These are phyloP conservation scores for Megalops atlanticus DNA, from an alignment of 2,113 vertebrate genomes.

Conservation along the genomic window DNA sequence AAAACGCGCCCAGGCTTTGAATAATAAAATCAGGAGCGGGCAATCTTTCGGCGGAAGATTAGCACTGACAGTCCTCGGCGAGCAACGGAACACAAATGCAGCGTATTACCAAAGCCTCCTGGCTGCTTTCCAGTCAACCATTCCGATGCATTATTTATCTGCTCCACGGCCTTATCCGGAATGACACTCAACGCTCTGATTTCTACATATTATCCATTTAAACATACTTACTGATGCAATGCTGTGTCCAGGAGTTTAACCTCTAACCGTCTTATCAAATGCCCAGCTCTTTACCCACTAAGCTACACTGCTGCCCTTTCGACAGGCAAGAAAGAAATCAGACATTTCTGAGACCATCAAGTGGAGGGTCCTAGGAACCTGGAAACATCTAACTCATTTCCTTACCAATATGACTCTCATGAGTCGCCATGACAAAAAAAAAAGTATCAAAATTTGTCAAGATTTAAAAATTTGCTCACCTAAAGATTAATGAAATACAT, in stretches of 20 bases:
- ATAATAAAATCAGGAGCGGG: background rate
- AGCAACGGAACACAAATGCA: background rate
- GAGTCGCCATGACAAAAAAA: too few relatives aligned
- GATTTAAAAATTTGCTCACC: too few relatives aligned
- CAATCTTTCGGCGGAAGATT: background rate
- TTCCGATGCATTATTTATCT: background rate
- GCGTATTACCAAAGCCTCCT: background rate
- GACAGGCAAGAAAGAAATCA: background rate
- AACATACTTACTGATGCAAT: background rate
- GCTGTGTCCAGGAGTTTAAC: background rate
- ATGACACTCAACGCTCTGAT: background rate
- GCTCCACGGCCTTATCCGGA: background rate
- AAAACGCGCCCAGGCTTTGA: background rate
- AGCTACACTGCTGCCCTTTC: background rate
- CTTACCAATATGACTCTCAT: too few relatives aligned
- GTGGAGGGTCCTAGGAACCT: background rate
- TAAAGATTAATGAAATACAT: too few relatives aligned
- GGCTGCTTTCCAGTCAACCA: background rate
- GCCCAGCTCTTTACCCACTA: too few relatives aligned
- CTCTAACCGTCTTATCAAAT: background rate
- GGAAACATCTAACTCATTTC: too few relatives aligned
- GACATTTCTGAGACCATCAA: background rate
- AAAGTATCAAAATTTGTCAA: too few relatives aligned
- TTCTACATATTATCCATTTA: background rate
- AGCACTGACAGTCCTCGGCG: background rate